Percentiles rank a stretch among this genome's conserved stretches.
Evolutionary conservation across 2,797 vertebrate genomes (phyloP).

Genomic region (Malurus splendens): DNA sequence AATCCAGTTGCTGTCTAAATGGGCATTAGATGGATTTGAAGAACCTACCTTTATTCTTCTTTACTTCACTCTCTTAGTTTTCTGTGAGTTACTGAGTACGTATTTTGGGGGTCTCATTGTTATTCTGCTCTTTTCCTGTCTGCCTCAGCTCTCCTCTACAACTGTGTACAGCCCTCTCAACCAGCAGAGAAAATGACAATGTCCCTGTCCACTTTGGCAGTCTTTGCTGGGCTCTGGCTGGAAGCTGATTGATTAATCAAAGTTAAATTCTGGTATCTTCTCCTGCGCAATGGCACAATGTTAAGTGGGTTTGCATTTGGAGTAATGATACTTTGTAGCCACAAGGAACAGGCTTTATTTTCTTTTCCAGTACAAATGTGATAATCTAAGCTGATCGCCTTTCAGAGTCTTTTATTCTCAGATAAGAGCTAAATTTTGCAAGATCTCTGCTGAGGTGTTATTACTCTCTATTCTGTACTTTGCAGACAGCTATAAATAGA

Average conservation of each 20-base stretch:
- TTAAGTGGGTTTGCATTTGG: background rate
- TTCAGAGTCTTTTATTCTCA: background rate
- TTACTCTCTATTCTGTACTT: background rate
- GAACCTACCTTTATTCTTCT: background rate
- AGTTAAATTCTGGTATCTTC: background rate
- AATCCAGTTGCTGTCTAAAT: background rate
- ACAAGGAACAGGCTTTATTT: background rate
- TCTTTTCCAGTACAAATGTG: background rate
- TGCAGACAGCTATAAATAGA: background rate
- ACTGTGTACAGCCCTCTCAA: background rate
- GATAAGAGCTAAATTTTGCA: background rate
- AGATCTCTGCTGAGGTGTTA: background rate
- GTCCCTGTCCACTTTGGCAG: background rate
- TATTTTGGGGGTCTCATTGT: background rate
- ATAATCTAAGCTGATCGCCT: background rate
- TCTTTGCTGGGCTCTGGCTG: background rate
- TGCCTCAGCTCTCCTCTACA: background rate
- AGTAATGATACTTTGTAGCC: background rate
- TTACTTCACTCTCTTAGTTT: background rate
- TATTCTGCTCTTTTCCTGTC: accelerated
- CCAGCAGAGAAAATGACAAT: background rate
- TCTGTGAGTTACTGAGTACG: background rate
- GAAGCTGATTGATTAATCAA: background rate
- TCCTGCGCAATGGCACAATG: background rate
- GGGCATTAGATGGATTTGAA: background rate